Conservation (phyloP, 2,888 invertebrate species). For the Ptychoptera albimana region DNA sequence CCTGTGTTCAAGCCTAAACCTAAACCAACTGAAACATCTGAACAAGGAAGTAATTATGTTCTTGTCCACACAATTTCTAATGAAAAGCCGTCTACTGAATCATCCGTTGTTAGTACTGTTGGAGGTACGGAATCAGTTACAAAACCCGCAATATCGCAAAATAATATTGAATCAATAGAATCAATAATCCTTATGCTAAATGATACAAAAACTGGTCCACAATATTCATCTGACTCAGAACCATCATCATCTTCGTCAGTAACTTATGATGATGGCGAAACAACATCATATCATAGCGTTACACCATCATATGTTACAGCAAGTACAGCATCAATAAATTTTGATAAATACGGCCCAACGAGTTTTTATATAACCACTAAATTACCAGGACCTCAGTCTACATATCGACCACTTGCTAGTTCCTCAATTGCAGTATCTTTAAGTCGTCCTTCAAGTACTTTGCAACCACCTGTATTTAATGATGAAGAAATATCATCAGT, state of each 20-base stretch:
- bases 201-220: conserved; percentile 27
- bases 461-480: too few species aligned
- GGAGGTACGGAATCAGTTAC: conserved; percentile 18
- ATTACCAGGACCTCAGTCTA: conserved; percentile 23
- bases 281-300: not conserved
- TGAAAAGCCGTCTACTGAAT: conserved; percentile 12
- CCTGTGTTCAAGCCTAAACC: conserved; percentile 42
- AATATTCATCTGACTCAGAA: conserved; percentile 18
- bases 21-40: conserved; percentile 18
- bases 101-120: conserved; percentile 22
- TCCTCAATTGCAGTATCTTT: too few species aligned
- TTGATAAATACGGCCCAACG: conserved; percentile 9
- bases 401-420: too few species aligned
- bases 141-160: conserved; percentile 7
- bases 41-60: conserved; percentile 34
- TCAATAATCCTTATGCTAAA: conserved; percentile 50
- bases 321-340: conserved; percentile 4
- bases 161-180: conserved; percentile 35
- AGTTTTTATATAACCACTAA: conserved; percentile 17
- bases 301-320: conserved; percentile 2
- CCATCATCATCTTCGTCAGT: not conserved
- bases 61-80: conserved; percentile 38
- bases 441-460: too few species aligned
- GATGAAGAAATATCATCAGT: too few species aligned
- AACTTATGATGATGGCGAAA: not conserved